A percentile compares a stretch with the other conserved stretches of the same genome.
Evolutionary conservation across 2,888 invertebrate species (phyloP).

Genomic region (Morpho achilles): DNA sequence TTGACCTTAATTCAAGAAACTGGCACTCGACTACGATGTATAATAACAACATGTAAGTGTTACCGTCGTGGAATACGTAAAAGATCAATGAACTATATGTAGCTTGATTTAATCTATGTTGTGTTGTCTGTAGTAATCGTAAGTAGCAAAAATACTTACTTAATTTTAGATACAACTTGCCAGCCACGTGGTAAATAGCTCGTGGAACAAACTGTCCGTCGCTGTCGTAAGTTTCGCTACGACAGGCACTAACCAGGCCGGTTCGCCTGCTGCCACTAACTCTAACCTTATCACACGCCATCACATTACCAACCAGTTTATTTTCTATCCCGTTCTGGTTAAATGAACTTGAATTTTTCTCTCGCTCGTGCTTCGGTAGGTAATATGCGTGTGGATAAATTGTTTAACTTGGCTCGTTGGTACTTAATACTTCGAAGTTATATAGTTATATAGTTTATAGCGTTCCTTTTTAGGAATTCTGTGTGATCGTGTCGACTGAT

Average conservation of each 20-base stretch:
- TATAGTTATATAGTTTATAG: constrained; percentile 9
- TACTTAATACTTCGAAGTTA: constrained; percentile 30
- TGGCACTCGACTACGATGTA: no score
- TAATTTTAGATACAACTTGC: constrained; percentile 47
- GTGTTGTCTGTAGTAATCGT: not conserved
- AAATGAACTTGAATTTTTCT: constrained; percentile 14
- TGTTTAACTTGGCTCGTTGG: constrained; percentile 3
- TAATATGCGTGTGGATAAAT: constrained; percentile 4
- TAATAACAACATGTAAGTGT: no score
- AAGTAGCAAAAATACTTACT: constrained; percentile 44
- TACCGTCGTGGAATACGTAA: no score
- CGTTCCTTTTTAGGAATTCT: not conserved
- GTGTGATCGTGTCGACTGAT: no score
- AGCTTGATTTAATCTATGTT: not conserved
- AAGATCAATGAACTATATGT: not conserved
- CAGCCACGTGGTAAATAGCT: constrained; percentile 62
- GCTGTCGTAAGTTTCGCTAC: constrained; percentile 62
- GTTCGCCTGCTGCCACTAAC: constrained; percentile 17
- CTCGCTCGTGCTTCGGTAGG: constrained; percentile 16
- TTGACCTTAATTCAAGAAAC: no score
- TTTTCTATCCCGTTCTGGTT: constrained; percentile 17
- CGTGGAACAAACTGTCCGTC: constrained; percentile 45
- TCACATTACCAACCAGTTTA: constrained; percentile 28
- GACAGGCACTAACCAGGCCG: constrained; percentile 51
- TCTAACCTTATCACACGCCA: constrained; percentile 33